These are phyloP conservation scores for Bettongia penicillata DNA, from an alignment of 2,113 vertebrate genomes.

Conservation along the genomic window DNA sequence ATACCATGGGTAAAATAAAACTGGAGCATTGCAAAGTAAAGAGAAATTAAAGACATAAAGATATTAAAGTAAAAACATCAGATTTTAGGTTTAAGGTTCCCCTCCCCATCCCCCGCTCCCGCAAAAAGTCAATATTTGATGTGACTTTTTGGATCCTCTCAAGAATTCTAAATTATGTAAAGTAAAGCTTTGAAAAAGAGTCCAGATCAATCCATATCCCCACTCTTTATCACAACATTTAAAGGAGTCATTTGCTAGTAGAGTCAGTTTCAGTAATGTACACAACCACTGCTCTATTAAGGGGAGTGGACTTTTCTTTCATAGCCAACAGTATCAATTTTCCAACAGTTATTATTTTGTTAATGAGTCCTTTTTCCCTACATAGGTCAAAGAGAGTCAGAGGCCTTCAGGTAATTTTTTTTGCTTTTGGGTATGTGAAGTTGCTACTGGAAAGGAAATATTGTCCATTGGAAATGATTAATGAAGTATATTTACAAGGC, in stretches of 20 bases:
- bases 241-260: constrained; percentile 50
- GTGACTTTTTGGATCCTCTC: constrained; percentile 32
- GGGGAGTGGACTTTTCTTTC: constrained; percentile 20
- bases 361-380: constrained; percentile 56
- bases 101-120: background rate
- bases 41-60: constrained; percentile 15
- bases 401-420: constrained; percentile 26
- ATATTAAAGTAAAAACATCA: background rate
- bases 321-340: constrained; percentile 53
- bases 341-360: constrained; percentile 49
- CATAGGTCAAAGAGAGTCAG: constrained; percentile 11
- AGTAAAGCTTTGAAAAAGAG: constrained; percentile 52
- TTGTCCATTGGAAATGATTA: background rate
- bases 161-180: constrained; percentile 57
- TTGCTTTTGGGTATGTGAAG: background rate
- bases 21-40: constrained; percentile 23
- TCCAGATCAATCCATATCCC: constrained; percentile 50
- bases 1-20: constrained; percentile 34
- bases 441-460: background rate
- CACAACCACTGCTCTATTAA: constrained; percentile 17
- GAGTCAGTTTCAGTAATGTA: constrained; percentile 61
- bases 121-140: constrained; percentile 59
- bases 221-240: constrained; percentile 35
- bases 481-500: background rate
- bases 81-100: constrained; percentile 25